These are phyloP conservation scores for Chloroceryle inda DNA, from an alignment of 2,797 vertebrate genomes.

Conservation along the genomic window DNA sequence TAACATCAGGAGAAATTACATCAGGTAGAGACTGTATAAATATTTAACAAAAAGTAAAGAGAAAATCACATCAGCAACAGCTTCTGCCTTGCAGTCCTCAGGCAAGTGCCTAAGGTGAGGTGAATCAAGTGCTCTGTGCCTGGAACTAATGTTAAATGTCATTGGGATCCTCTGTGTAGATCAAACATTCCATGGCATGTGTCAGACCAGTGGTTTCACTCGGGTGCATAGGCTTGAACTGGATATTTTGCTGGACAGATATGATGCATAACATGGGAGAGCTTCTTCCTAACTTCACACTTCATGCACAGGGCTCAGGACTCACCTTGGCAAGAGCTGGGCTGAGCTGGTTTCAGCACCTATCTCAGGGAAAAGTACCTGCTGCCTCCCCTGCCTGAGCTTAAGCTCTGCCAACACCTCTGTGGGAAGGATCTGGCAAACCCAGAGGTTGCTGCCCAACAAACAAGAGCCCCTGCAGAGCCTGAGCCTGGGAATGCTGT, in stretches of 20 bases:
- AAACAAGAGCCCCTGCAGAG: neutral
- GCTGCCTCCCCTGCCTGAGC: neutral
- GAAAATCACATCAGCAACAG: neutral
- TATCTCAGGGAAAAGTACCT: rapidly evolving
- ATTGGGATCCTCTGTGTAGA: rapidly evolving
- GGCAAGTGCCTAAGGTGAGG: neutral
- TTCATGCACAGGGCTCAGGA: neutral
- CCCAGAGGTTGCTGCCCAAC: rapidly evolving
- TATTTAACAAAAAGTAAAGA: slow-evolving; percentile 19
- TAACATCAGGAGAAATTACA: neutral
- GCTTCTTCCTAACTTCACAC: neutral
- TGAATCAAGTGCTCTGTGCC: neutral
- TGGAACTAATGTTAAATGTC: neutral
- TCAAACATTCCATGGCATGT: neutral
- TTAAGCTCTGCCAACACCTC: neutral
- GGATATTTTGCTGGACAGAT: neutral
- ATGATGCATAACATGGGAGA: neutral
- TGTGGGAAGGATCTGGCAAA: neutral
- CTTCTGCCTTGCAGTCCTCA: neutral
- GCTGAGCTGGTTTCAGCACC: rapidly evolving
- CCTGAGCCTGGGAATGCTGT: neutral
- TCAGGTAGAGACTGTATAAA: neutral
- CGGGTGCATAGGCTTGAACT: neutral
- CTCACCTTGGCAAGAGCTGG: neutral
- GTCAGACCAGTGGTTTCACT: neutral